These are phyloP conservation scores for Lophius piscatorius DNA, from an alignment of 2,113 vertebrate genomes.

Conservation along the genomic window DNA sequence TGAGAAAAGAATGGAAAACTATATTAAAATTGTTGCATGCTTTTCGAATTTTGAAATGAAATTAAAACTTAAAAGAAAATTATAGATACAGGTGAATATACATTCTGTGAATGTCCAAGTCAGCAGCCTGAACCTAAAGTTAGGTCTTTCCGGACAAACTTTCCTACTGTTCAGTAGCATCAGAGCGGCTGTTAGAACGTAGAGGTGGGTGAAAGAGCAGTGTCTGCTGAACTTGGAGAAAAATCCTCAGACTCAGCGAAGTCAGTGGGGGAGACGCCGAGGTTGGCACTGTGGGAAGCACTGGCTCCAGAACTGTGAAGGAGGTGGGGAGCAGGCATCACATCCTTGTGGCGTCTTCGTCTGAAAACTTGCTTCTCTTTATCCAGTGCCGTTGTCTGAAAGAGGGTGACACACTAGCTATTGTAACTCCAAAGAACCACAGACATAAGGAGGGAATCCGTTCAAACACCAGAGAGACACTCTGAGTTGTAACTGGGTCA, in stretches of 20 bases:
- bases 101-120: conserved; percentile 18
- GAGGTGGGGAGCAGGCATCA: conserved; percentile 78
- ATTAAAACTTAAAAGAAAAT: background rate
- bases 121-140: background rate
- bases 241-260: conserved; percentile 93
- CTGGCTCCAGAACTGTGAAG: conserved; percentile 68
- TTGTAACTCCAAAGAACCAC: conserved; percentile 16
- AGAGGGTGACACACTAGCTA: conserved; percentile 71
- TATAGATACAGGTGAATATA: conserved; percentile 1
- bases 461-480: conserved; percentile 5
- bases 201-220: conserved; percentile 92
- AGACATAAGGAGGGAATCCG: conserved; percentile 1
- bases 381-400: conserved; percentile 99
- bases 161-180: conserved; percentile 33
- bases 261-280: conserved; percentile 81
- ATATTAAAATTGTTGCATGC: conserved; percentile 14
- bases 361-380: conserved; percentile 99
- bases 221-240: conserved; percentile 92
- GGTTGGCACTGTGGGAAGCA: conserved; percentile 43
- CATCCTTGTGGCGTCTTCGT: conserved; percentile 96
- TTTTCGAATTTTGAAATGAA: conserved; percentile 4
- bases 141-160: too few relatives aligned
- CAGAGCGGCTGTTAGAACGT: conserved; percentile 84
- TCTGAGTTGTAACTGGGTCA: conserved; percentile 7
- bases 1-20: background rate